These are phyloP conservation scores for Poliocrania exsul DNA, from an alignment of 2,797 vertebrate species.

Conservation along the genomic window DNA sequence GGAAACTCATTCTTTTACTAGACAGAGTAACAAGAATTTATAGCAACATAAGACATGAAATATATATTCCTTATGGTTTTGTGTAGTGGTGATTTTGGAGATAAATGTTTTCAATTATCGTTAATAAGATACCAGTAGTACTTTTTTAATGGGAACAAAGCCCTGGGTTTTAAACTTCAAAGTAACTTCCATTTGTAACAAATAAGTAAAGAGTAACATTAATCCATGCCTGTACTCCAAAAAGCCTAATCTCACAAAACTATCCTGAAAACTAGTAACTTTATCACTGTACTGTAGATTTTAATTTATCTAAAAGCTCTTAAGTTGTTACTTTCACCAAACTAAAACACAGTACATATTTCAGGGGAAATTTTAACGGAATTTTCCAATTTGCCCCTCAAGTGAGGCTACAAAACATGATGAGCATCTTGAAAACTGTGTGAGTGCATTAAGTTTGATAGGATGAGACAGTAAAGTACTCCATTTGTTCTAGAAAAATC, in stretches of 20 bases:
- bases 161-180: neutral
- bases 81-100: neutral
- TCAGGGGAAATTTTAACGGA: neutral
- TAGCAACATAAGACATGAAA: neutral
- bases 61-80: neutral
- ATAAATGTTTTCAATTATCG: neutral
- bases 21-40: neutral
- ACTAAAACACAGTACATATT: neutral
- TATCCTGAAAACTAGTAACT: neutral
- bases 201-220: neutral
- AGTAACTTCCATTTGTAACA: neutral
- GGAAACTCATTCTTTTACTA: neutral
- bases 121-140: neutral
- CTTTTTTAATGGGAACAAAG: neutral
- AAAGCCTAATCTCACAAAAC: neutral
- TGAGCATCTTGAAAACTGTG: neutral
- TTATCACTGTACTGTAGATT: neutral
- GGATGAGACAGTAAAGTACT: neutral
- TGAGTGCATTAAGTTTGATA: rapidly evolving
- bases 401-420: neutral
- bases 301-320: neutral
- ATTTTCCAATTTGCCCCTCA: neutral
- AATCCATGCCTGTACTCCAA: neutral
- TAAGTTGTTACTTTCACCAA: neutral
- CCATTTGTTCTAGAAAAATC: neutral